Evolutionary conservation across 2,797 vertebrate species (phyloP).

Genomic region (Xenopus petersii): DNA sequence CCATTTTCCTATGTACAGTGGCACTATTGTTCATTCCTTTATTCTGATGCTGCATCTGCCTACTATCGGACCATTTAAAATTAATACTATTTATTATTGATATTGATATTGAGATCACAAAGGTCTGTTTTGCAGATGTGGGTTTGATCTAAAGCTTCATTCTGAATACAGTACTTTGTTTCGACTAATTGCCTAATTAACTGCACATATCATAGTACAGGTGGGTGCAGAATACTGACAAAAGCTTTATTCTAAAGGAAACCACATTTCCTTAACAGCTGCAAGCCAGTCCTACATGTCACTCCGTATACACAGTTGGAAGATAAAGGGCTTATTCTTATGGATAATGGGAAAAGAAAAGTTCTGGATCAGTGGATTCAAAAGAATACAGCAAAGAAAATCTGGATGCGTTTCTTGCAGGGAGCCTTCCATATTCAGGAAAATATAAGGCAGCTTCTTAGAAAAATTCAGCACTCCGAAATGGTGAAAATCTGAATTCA

Average conservation of each 20-base stretch:
- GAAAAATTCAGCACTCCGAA: too few species aligned
- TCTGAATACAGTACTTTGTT: slow-evolving; percentile 1
- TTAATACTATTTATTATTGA: too few species aligned
- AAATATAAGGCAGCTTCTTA: slow-evolving; percentile 5
- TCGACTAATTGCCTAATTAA: slow-evolving; percentile 5
- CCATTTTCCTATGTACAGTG: too few species aligned
- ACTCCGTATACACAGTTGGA: background rate
- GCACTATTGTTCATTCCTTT: too few species aligned
- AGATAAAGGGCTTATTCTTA: slow-evolving; percentile 10
- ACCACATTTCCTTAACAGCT: slow-evolving; percentile 23
- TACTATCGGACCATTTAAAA: too few species aligned
- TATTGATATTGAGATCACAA: too few species aligned
- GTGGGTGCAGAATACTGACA: background rate
- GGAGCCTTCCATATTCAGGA: slow-evolving; percentile 26
- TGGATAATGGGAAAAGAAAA: slow-evolving; percentile 18
- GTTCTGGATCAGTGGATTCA: slow-evolving; percentile 3
- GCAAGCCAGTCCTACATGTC: background rate
- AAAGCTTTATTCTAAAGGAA: slow-evolving; percentile 4
- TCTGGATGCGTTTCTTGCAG: slow-evolving; percentile 20
- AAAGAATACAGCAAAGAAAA: slow-evolving; percentile 19
- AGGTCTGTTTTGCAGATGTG: background rate
- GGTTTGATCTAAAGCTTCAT: background rate
- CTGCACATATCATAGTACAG: slow-evolving; percentile 8
- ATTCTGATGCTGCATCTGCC: too few species aligned
- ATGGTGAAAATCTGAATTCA: too few species aligned